These are phyloP conservation scores for Lepus timidus DNA, from an alignment of 2,113 vertebrate species.

Conservation along the genomic window DNA sequence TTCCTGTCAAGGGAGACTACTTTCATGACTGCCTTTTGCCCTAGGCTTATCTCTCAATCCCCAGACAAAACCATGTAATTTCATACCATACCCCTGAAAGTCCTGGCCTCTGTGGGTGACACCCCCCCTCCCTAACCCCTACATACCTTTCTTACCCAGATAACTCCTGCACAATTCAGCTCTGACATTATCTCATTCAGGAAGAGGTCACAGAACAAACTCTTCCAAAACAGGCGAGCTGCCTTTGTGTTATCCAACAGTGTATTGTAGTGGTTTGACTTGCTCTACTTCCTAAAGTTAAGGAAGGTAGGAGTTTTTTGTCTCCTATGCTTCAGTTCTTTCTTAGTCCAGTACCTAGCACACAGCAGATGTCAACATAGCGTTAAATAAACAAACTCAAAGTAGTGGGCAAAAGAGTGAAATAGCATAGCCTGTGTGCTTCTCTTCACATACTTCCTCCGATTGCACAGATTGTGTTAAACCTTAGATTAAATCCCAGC, in stretches of 20 bases:
- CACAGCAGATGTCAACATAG: not conserved
- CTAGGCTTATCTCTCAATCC: not conserved
- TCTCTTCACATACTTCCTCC: not conserved
- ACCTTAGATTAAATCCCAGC: not conserved
- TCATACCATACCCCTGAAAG: not conserved
- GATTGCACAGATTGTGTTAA: not conserved
- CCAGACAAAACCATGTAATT: not conserved
- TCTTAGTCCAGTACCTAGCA: not conserved
- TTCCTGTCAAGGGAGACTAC: not conserved
- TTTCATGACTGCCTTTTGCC: not conserved
- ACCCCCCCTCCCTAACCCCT: too few species aligned
- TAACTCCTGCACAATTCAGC: not conserved
- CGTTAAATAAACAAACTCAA: not conserved
- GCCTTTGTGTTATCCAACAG: not conserved
- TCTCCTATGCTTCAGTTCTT: not conserved
- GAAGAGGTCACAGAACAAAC: not conserved
- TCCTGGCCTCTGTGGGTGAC: rapidly evolving
- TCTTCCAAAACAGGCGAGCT: not conserved
- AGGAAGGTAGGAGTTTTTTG: not conserved
- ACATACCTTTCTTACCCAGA: not conserved
- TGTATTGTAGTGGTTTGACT: not conserved
- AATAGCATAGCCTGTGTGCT: not conserved
- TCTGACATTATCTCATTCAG: not conserved
- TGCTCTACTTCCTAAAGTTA: not conserved
- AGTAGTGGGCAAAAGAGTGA: not conserved